Evolutionary conservation across 1,140 invertebrate species (phyloP).

Genomic region (Drosophila tani): DNA sequence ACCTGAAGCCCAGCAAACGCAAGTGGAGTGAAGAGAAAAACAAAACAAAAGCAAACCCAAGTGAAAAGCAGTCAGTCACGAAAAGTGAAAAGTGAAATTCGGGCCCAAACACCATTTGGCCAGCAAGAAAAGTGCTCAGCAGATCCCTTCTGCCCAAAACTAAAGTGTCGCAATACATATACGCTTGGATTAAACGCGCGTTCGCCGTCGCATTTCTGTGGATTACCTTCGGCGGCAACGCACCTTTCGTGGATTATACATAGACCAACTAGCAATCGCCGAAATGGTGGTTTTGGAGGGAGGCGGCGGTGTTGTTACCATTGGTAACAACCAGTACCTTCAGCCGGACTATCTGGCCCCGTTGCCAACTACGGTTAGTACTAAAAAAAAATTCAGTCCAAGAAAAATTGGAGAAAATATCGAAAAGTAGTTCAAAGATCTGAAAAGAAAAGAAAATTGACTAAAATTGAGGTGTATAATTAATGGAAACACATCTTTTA

Average conservation of each 20-base stretch:
- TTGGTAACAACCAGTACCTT: slow-evolving; percentile 95
- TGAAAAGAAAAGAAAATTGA: not conserved
- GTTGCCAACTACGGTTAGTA: slow-evolving; percentile 95
- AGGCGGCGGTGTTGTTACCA: slow-evolving; percentile 93
- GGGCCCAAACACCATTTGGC: slow-evolving; percentile 31
- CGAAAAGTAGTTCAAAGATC: not conserved
- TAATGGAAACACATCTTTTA: not conserved
- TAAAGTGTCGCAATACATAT: slow-evolving; percentile 26
- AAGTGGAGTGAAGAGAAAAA: slow-evolving; percentile 38
- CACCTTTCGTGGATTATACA: slow-evolving; percentile 61
- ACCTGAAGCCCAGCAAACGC: slow-evolving; percentile 40
- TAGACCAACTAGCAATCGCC: slow-evolving; percentile 29
- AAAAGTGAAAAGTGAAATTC: slow-evolving; percentile 46
- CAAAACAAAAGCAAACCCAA: slow-evolving; percentile 15
- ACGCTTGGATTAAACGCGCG: slow-evolving; percentile 56
- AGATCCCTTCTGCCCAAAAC: slow-evolving; percentile 21
- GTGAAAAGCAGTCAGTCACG: slow-evolving; percentile 41
- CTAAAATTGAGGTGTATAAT: not conserved
- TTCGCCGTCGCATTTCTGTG: slow-evolving; percentile 51
- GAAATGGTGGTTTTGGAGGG: slow-evolving; percentile 95
- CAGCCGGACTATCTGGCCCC: slow-evolving; percentile 97
- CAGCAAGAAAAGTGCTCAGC: slow-evolving; percentile 41
- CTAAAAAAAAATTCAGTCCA: slow-evolving; percentile 7
- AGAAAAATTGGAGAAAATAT: not conserved
- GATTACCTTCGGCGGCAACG: slow-evolving; percentile 47